Conservation (phyloP, 2,113 vertebrate genomes). For the Ciconia boyciana region DNA sequence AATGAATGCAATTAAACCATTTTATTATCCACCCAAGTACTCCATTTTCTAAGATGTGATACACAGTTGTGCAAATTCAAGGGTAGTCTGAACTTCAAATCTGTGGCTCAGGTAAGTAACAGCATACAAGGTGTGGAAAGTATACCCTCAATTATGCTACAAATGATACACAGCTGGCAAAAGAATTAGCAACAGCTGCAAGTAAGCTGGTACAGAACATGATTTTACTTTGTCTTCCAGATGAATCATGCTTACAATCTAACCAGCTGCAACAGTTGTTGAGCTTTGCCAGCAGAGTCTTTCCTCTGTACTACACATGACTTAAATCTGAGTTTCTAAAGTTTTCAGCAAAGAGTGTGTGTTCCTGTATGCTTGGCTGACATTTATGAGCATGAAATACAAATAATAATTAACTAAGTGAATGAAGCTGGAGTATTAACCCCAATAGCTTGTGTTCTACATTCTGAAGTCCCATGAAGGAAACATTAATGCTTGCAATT, state of each 20-base stretch:
- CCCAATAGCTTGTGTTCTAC: neutral
- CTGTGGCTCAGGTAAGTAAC: neutral
- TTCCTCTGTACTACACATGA: neutral
- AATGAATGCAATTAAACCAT: neutral
- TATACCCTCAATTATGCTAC: neutral
- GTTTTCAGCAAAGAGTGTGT: neutral
- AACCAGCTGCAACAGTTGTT: neutral
- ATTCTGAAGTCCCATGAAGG: neutral
- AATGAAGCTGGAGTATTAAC: neutral
- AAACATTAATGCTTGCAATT: neutral
- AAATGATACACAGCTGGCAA: neutral
- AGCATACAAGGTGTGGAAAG: neutral
- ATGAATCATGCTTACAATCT: neutral
- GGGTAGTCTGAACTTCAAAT: neutral
- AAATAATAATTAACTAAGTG: neutral
- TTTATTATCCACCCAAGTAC: neutral
- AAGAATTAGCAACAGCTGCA: neutral
- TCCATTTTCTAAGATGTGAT: neutral
- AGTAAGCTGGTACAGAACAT: neutral
- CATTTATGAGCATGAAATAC: neutral
- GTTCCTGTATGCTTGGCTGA: neutral
- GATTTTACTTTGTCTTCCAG: neutral
- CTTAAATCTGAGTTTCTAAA: neutral
- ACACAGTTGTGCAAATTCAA: neutral
- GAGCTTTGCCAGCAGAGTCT: neutral